Evolutionary conservation across 2,888 invertebrate species (phyloP), one percentile per base, ranked within the genome.

Genomic region (Trilocha varians): DNA sequence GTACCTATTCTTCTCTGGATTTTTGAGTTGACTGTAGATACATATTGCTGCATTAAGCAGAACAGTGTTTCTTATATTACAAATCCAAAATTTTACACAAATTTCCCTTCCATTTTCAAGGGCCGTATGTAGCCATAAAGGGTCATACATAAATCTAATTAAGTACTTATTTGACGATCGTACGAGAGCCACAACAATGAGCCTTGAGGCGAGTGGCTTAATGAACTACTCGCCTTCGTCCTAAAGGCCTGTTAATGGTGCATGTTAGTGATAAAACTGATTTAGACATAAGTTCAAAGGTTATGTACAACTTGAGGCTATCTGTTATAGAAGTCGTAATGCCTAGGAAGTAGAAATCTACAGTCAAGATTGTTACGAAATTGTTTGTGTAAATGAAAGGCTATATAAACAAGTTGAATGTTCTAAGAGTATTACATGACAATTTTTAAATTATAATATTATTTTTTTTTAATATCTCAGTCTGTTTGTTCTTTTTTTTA

Each of bases 161-260:
- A 68, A 68, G 63, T 59, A 67, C 65, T 67, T 68, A 66, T 69
- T 65, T 61, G 56, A 64, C 57, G 63, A 65, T 59, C 59, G 62
- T 54, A 51, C 51, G 53, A 55, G 54, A 53, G 59, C 70, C 71
- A 59, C 70, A 70, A 72, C 73, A 73, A 70, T 69, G 69, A 59
- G 60, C 57, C 55, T 52, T 61, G 55, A 57, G 53, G 53, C 50
- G 45, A 46, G 57, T 58, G 61, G 55, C 59, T 50, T 58, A 25
- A 25, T 25, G 25, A 25, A 25, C 25, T 25, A 25, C 11, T 11
- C 25, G 25, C 47, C 53, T 9, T 25, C 25, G 25, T 2, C 25
- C 25, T 6, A 11, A 25, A 11, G 18, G 25, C 8, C 25, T 25
- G 25, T 11, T 25, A 25, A 25, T 25, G 2, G 25, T 25, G 3